Evolutionary conservation across 2,113 vertebrate genomes (phyloP).

Genomic region (Seriola quinqueradiata): DNA sequence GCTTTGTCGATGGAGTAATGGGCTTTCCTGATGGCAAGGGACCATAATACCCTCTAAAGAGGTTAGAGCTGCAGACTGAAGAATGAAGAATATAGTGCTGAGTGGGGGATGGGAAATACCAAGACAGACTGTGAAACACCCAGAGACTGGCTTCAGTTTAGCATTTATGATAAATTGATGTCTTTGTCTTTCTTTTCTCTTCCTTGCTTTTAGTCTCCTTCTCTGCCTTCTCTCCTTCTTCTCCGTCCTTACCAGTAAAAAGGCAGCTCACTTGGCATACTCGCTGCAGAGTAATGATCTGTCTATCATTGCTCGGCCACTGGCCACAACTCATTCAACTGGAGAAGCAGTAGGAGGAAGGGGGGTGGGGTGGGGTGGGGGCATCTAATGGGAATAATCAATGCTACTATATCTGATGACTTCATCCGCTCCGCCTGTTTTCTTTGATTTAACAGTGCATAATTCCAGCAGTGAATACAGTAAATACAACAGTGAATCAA

Average conservation of each 20-base stretch:
- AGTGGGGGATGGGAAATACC: constrained; percentile 62
- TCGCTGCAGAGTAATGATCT: constrained; percentile 66
- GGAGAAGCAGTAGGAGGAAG: constrained; percentile 34
- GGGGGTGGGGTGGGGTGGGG: constrained; percentile 25
- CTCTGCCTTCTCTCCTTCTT: background rate
- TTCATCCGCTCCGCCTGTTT: constrained; percentile 65
- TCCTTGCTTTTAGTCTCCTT: constrained; percentile 11
- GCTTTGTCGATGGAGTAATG: constrained; percentile 73
- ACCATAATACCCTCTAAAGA: constrained; percentile 79
- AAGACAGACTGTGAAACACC: constrained; percentile 49
- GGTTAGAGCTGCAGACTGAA: constrained; percentile 75
- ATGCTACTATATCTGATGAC: constrained; percentile 69
- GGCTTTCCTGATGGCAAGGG: constrained; percentile 77
- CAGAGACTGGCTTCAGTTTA: constrained; percentile 50
- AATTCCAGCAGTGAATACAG: constrained; percentile 63
- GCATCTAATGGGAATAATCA: constrained; percentile 70
- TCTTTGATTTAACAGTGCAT: constrained; percentile 70
- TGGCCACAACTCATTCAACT: constrained; percentile 68
- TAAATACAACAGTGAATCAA: constrained; percentile 68
- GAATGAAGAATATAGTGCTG: constrained; percentile 57
- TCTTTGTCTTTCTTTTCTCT: constrained; percentile 29
- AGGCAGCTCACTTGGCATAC: constrained; percentile 44
- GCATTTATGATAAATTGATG: constrained; percentile 54
- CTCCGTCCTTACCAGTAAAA: constrained; percentile 38
- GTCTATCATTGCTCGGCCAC: constrained; percentile 60